These are phyloP conservation scores for Eupeodes luniger DNA, from an alignment of 2,888 invertebrate species.

Conservation along the genomic window DNA sequence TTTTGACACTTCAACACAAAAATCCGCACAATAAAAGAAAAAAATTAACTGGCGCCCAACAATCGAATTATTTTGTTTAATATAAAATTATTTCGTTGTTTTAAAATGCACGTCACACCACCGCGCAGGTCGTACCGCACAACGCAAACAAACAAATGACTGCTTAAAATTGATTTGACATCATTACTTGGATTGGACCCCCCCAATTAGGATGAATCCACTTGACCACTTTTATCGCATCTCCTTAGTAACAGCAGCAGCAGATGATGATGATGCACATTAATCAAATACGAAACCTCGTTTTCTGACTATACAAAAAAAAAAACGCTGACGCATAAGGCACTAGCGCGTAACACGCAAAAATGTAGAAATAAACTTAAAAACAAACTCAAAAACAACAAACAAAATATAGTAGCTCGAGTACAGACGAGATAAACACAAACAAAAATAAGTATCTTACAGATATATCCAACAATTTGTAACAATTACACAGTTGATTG, in stretches of 20 bases:
- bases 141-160: not conserved
- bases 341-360: constrained; percentile 74
- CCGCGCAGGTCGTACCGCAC: not conserved
- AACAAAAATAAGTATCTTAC: constrained; percentile 49
- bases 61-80: constrained; percentile 28
- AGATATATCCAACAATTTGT: constrained; percentile 47
- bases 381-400: constrained; percentile 14
- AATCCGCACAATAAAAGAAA: constrained; percentile 12
- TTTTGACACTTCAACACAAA: constrained; percentile 55
- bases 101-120: constrained; percentile 33
- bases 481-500: constrained; percentile 72
- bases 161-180: constrained; percentile 64
- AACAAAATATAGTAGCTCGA: constrained; percentile 32
- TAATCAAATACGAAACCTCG: constrained; percentile 47
- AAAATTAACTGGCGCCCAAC: constrained; percentile 55
- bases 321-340: constrained; percentile 69
- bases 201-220: constrained; percentile 66
- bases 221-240: constrained; percentile 45
- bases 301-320: constrained; percentile 40
- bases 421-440: not conserved
- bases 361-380: constrained; percentile 59
- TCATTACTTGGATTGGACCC: constrained; percentile 42
- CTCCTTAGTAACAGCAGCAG: constrained; percentile 23
- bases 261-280: constrained; percentile 34
- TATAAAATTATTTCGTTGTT: constrained; percentile 18